phyloP scores from a whole-genome alignment of 92 coral and sea anemone genomes.

The Plumapathes pennacea region DNA sequence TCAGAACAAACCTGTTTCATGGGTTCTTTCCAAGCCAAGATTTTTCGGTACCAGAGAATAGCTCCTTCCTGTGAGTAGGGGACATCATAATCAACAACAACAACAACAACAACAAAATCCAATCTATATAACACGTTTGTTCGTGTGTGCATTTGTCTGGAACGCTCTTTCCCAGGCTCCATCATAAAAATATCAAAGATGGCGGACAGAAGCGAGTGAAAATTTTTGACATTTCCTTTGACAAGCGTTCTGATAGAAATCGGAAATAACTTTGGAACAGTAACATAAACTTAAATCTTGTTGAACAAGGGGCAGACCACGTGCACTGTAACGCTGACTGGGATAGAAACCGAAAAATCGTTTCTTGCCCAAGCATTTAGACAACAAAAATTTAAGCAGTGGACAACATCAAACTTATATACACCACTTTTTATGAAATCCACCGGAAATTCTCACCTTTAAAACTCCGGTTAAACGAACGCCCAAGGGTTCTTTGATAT shows the following conservation, averaged over 20 bases:
- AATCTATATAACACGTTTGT: too few relatives aligned
- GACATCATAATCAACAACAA: background rate
- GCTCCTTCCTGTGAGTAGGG: conserved; percentile 54
- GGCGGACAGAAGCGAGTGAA: too few relatives aligned
- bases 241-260: too few relatives aligned
- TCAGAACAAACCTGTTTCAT: conserved; percentile 57
- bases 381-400: background rate
- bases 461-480: conserved; percentile 37
- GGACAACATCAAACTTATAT: background rate
- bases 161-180: too few relatives aligned
- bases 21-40: conserved; percentile 80
- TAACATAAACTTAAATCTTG: too few relatives aligned
- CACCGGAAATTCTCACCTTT: conserved; percentile 30
- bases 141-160: too few relatives aligned
- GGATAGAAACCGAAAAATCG: background rate
- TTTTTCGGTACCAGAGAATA: conserved; percentile 63
- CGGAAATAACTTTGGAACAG: too few relatives aligned
- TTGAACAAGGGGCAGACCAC: too few relatives aligned
- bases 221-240: too few relatives aligned
- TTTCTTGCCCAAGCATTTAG: background rate
- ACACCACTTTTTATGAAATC: background rate
- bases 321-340: too few relatives aligned
- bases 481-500: conserved; percentile 36
- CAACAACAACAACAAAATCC: too few relatives aligned
- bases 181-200: too few relatives aligned